phyloP scores from a whole-genome alignment of 2,797 vertebrate species.

The Pipistrellus pygmaeus region DNA sequence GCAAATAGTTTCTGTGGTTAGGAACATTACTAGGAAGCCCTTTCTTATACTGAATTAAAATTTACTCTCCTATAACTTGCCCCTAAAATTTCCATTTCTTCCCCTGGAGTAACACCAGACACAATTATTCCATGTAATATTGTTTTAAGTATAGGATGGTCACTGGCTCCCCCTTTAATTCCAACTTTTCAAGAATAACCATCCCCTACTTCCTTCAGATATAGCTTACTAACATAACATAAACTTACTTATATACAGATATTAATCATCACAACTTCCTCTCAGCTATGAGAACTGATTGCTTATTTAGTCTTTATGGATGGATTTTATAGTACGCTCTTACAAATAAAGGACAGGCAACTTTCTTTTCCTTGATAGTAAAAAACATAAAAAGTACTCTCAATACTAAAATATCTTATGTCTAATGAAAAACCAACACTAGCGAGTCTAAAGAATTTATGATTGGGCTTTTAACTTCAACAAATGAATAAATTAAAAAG shows the following conservation, averaged over 20 bases:
- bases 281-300: neutral
- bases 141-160: neutral
- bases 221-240: neutral
- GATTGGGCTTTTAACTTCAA: constrained; percentile 35
- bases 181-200: constrained; percentile 18
- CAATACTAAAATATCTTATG: constrained; percentile 46
- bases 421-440: constrained; percentile 51
- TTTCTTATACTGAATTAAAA: neutral
- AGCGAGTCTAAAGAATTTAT: constrained; percentile 31
- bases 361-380: constrained; percentile 33
- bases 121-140: neutral
- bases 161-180: neutral
- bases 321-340: neutral
- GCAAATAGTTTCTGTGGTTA: neutral
- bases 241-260: constrained; percentile 15
- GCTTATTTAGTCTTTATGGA: constrained; percentile 29
- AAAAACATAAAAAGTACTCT: constrained; percentile 57
- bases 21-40: neutral
- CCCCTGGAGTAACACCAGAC: neutral
- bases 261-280: constrained; percentile 32
- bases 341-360: neutral
- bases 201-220: neutral
- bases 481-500: constrained; percentile 58
- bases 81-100: constrained; percentile 25
- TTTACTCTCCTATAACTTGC: neutral